Percentiles rank a stretch among this genome's conserved stretches.
phyloP scores from a whole-genome alignment of 92 coral and sea anemone genomes.

The Blastomussa wellsi region DNA sequence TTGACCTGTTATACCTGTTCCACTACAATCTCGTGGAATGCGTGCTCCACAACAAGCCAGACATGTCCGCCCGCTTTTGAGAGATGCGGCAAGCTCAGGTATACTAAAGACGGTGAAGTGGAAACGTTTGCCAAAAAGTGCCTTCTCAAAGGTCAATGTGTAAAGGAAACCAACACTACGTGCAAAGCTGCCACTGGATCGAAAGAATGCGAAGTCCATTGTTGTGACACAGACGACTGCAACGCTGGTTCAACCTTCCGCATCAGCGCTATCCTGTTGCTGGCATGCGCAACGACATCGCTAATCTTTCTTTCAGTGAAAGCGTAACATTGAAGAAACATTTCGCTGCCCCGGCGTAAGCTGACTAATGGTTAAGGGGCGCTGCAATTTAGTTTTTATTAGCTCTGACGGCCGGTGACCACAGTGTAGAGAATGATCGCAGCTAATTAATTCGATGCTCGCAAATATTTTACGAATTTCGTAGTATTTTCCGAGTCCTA shows the following conservation, averaged over 20 bases:
- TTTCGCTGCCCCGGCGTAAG: background rate
- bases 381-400: background rate
- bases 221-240: background rate
- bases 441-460: too few species aligned
- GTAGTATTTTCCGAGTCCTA: too few species aligned
- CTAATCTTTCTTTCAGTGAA: background rate
- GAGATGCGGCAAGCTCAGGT: background rate
- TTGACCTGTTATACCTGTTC: background rate
- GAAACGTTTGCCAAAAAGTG: background rate
- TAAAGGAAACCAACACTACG: background rate
- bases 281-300: background rate
- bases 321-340: background rate
- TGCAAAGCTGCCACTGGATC: background rate
- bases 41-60: background rate
- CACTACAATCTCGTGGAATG: background rate
- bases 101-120: background rate
- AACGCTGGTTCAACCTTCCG: background rate
- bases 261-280: slow-evolving; percentile 8
- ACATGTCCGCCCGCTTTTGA: background rate
- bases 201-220: background rate
- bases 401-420: too few species aligned
- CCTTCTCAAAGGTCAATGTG: background rate
- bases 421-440: too few species aligned
- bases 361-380: background rate
- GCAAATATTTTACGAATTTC: too few species aligned